Percentiles rank a stretch among this genome's conserved stretches.
Evolutionary conservation across 1,140 invertebrate species (phyloP).

Genomic region (Bombus pascuorum): DNA sequence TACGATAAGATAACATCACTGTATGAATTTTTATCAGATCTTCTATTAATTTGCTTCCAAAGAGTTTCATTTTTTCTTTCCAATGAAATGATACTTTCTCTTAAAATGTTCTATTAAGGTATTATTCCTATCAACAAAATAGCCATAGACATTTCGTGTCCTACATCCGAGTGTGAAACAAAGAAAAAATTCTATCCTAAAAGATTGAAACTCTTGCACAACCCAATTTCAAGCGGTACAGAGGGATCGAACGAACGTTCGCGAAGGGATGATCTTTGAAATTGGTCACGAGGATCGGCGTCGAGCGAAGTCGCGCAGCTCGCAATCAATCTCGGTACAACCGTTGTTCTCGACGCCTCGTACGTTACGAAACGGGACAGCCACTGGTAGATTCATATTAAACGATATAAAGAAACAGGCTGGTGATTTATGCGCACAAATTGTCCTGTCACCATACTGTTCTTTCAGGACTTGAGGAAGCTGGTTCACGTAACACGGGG

Average conservation of each 20-base stretch:
- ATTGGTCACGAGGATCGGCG: not conserved
- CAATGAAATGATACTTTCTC: too few species aligned
- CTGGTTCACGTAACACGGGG: conserved; percentile 29
- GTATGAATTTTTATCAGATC: too few species aligned
- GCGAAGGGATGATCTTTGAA: conserved; percentile 6
- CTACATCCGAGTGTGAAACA: too few species aligned
- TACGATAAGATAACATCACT: too few species aligned
- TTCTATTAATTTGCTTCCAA: too few species aligned
- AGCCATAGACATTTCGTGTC: too few species aligned
- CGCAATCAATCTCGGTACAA: conserved; percentile 75
- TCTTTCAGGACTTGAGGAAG: conserved; percentile 61
- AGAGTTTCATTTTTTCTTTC: too few species aligned
- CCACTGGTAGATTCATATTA: conserved; percentile 75
- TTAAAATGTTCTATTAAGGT: too few species aligned
- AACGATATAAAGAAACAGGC: conserved; percentile 80
- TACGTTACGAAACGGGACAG: conserved; percentile 68
- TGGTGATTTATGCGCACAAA: conserved; percentile 82
- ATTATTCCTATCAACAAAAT: too few species aligned
- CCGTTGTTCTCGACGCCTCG: conserved; percentile 74
- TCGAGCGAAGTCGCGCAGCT: conserved; percentile 1
- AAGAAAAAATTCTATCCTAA: too few species aligned
- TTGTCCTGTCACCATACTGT: conserved; percentile 78
- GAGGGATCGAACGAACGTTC: not conserved
- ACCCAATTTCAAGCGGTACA: too few species aligned
- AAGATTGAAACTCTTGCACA: too few species aligned